Conservation (phyloP, 1,140 invertebrate genomes). For the Calliopsis andreniformis region DNA sequence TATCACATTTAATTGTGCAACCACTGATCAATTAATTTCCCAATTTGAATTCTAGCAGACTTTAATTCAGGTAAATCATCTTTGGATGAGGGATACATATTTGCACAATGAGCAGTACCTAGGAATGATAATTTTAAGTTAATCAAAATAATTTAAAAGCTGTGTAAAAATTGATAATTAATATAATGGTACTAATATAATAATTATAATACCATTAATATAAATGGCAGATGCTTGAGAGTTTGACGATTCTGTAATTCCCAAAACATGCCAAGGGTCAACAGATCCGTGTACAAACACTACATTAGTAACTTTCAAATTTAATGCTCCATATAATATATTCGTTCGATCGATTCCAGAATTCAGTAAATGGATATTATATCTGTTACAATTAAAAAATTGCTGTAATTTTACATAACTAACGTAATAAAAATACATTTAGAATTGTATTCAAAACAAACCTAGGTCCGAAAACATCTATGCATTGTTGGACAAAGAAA, state of each 20-base stretch:
- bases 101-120: constrained; percentile 92
- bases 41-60: constrained; percentile 84
- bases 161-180: constrained; percentile 17
- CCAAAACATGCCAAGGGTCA: constrained; percentile 96
- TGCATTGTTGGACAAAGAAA: constrained; percentile 91
- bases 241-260: constrained; percentile 84
- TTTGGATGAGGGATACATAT: constrained; percentile 88
- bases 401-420: background rate
- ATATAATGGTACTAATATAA: background rate
- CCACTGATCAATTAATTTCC: constrained; percentile 82
- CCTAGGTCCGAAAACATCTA: constrained; percentile 89
- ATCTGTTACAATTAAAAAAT: constrained; percentile 77
- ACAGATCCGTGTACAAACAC: constrained; percentile 95
- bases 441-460: constrained; percentile 43
- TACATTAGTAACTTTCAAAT: constrained; percentile 87
- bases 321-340: constrained; percentile 89
- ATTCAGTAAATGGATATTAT: constrained; percentile 83
- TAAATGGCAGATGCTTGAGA: constrained; percentile 86
- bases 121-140: constrained; percentile 51
- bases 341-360: constrained; percentile 87
- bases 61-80: constrained; percentile 85
- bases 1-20: constrained; percentile 59
- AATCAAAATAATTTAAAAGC: constrained; percentile 25
- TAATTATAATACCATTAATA: constrained; percentile 83
- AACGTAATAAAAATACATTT: constrained; percentile 12